These are phyloP conservation scores for Thaleichthys pacificus DNA, from an alignment of 2,797 vertebrate species.

Conservation along the genomic window DNA sequence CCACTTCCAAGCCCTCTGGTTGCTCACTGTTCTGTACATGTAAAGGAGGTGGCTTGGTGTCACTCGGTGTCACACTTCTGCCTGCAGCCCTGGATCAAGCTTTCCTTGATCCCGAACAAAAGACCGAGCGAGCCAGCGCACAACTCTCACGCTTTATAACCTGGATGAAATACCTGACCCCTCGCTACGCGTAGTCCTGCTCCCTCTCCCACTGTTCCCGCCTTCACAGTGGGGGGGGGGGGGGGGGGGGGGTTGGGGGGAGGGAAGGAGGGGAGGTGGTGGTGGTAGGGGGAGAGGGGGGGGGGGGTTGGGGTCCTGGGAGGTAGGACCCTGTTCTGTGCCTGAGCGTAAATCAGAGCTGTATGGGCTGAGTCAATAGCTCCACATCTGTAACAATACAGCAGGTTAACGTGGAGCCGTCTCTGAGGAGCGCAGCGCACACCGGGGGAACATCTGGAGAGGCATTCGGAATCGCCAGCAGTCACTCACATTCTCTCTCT, in stretches of 20 bases:
- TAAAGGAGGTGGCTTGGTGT: background rate
- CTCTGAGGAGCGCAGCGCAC: slow-evolving; percentile 49
- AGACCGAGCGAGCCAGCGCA: background rate
- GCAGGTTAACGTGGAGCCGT: slow-evolving; percentile 63
- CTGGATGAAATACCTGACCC: slow-evolving; percentile 10
- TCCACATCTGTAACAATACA: slow-evolving; percentile 74
- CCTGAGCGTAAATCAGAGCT: slow-evolving; percentile 63
- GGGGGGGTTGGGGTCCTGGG: slow-evolving; percentile 48
- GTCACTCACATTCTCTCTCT: slow-evolving; percentile 27
- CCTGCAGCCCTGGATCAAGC: background rate
- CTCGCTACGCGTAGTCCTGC: slow-evolving; percentile 37
- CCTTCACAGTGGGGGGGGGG: slow-evolving; percentile 29
- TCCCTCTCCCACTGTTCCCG: slow-evolving; percentile 32
- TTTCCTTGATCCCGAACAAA: background rate
- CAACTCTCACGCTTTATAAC: too few relatives aligned
- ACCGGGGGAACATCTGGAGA: slow-evolving; percentile 69
- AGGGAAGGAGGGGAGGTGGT: slow-evolving; percentile 40
- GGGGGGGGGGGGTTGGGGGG: slow-evolving; percentile 49
- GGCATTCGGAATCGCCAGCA: slow-evolving; percentile 57
- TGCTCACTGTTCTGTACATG: background rate
- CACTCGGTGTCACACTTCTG: too few relatives aligned
- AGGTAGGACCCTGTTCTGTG: slow-evolving; percentile 43
- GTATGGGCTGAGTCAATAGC: slow-evolving; percentile 52
- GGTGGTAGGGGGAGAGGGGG: slow-evolving; percentile 28
- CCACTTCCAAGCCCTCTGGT: background rate